Evolutionary conservation across 1,140 invertebrate genomes (phyloP), one percentile per base, ranked within the genome.

Genomic region (Sitobion miscanthi): DNA sequence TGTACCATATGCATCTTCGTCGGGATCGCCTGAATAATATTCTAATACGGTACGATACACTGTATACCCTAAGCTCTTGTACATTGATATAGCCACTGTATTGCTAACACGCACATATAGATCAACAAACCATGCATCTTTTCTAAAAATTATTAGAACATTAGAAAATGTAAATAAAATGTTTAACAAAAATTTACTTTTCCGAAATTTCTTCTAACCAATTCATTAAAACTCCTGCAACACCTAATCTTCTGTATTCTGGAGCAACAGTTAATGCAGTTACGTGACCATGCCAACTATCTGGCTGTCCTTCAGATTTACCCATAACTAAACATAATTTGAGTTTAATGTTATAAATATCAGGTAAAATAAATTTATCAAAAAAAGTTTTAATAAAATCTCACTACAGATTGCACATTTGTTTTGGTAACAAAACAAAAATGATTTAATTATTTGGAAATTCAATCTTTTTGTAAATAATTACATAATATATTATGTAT

Each of bases 221-320:
- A 94, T 97, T 97, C 98, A 99, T 99, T n/a, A 99, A 96, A 93
- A 97, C 97, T 3, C 97, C 98, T 77, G 99, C 99, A 88, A 99
- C 95, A 11, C 99, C 99, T 20, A 99, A 95, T 94, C 99, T 96
- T 95, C 99, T 96, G 95, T 98, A 99, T 94, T 98, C 98, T 30
- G 98, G 98, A 62, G 98, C 98, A n/a, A 99, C 98, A 52, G 98
- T 99, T 17, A 99, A 96, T 30, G 99, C 99, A 38, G 99, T 99
- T 6, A 99, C 99, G 96, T 99, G 99, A 3, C 99, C 99, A 96
- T 99, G 99, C 99, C 99, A 99, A 95, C 99, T 98, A 95, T 99
- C 98, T 94, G 97, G 97, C 94, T 97, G 96, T 0, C 99, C 99
- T 96, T 99, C 99, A 23, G 99, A 97, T 96, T 99, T 99, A 54